phyloP scores from a whole-genome alignment of 1,140 invertebrate species.

The Zaprionus camerounensis region DNA sequence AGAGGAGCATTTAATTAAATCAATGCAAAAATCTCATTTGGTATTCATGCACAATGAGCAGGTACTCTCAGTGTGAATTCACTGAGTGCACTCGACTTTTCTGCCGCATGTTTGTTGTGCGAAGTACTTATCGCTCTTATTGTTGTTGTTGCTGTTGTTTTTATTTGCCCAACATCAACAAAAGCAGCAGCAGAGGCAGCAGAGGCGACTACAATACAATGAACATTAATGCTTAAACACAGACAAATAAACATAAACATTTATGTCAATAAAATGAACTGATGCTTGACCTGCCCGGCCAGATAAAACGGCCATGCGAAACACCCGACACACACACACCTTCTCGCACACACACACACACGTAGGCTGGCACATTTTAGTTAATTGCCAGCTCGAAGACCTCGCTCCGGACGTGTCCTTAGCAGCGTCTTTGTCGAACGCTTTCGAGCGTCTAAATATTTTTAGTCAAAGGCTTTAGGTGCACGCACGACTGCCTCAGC shows the following conservation, averaged over 20 bases:
- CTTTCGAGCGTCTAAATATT: slow-evolving; percentile 55
- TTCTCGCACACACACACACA: background rate
- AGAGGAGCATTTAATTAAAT: slow-evolving; percentile 66
- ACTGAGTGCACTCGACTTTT: slow-evolving; percentile 53
- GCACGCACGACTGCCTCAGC: slow-evolving; percentile 43
- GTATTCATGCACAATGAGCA: slow-evolving; percentile 27
- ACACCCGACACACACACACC: slow-evolving; percentile 2
- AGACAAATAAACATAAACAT: slow-evolving; percentile 82
- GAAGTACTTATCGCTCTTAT: slow-evolving; percentile 24
- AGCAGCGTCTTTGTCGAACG: slow-evolving; percentile 39
- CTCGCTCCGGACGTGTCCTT: slow-evolving; percentile 7
- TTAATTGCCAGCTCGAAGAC: slow-evolving; percentile 35
- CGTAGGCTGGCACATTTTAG: slow-evolving; percentile 47
- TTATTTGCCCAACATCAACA: slow-evolving; percentile 61
- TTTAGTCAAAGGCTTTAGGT: slow-evolving; percentile 47
- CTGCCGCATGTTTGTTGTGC: slow-evolving; percentile 27
- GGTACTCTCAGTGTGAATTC: slow-evolving; percentile 25
- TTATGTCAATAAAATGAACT: slow-evolving; percentile 81
- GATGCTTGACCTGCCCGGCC: slow-evolving; percentile 73
- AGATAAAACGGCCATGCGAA: slow-evolving; percentile 59
- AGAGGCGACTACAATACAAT: slow-evolving; percentile 57
- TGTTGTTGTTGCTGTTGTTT: slow-evolving; percentile 37
- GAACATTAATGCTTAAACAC: slow-evolving; percentile 75
- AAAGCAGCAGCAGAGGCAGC: slow-evolving; percentile 8
- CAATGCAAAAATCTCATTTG: slow-evolving; percentile 55